Evolutionary conservation across 2,113 vertebrate genomes (phyloP).

Genomic region (Crocuta crocuta): DNA sequence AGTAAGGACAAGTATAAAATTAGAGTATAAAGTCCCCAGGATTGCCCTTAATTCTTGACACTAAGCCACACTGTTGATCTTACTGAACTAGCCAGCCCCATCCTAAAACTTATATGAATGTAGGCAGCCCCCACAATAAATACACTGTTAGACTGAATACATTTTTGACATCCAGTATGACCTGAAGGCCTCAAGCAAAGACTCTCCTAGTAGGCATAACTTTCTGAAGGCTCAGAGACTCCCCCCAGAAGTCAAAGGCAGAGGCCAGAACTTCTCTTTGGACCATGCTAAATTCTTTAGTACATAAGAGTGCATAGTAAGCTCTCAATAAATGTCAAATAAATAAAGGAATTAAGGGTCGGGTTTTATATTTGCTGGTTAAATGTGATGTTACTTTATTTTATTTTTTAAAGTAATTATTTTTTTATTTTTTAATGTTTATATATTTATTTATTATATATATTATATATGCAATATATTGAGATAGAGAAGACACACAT

Average conservation of each 20-base stretch:
- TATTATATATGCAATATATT: too few relatives aligned
- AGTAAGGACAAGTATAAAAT: background rate
- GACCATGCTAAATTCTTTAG: background rate
- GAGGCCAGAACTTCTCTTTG: background rate
- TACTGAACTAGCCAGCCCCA: background rate
- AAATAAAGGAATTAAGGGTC: background rate
- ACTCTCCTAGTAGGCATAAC: background rate
- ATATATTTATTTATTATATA: too few relatives aligned
- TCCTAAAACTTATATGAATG: background rate
- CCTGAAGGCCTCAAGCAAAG: background rate
- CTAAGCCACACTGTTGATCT: background rate
- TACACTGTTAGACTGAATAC: background rate
- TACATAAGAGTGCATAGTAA: background rate
- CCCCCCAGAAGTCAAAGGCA: background rate
- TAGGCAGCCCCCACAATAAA: background rate
- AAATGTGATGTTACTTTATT: background rate
- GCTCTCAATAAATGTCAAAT: background rate
- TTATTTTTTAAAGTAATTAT: too few relatives aligned
- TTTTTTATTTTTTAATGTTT: too few relatives aligned
- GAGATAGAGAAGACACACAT: too few relatives aligned
- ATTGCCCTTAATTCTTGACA: background rate
- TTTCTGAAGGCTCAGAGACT: background rate
- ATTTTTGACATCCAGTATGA: background rate
- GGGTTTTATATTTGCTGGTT: background rate
- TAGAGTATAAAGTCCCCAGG: background rate